Evolutionary conservation across 30 jellyfish, hydroid and myxozoan genomes (phyloP).

Genomic region (Hydractinia symbiolongicarpus): DNA sequence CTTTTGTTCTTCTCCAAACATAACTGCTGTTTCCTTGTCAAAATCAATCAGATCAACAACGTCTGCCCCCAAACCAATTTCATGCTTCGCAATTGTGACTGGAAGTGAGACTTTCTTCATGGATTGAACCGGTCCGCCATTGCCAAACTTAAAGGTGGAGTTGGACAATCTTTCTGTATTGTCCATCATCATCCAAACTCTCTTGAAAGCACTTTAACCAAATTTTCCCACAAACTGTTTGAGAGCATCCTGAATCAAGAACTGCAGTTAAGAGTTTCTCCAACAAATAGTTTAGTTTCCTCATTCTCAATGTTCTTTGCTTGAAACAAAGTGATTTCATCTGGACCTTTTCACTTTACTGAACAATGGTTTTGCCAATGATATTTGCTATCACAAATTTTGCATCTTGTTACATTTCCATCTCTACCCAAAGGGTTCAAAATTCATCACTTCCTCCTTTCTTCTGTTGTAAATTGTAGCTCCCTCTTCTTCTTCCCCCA

Average conservation of each 20-base stretch:
- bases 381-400: constrained; percentile 34
- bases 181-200: background rate
- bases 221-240: constrained; percentile 31
- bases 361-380: constrained; percentile 45
- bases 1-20: constrained; percentile 44
- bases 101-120: constrained; percentile 18
- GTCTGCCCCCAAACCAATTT: constrained; percentile 8
- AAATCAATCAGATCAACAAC: constrained; percentile 30
- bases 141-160: constrained; percentile 24
- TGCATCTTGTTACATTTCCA: constrained; percentile 39
- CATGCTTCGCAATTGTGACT: constrained; percentile 5
- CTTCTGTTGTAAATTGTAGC: background rate
- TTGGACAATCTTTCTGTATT: background rate
- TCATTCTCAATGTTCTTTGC: background rate
- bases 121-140: constrained; percentile 5
- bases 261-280: constrained; percentile 27
- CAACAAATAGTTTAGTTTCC: constrained; percentile 16
- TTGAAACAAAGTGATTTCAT: background rate
- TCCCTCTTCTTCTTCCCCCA: background rate
- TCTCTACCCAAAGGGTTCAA: constrained; percentile 27
- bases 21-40: constrained; percentile 11
- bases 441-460: constrained; percentile 4
- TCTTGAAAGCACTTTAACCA: constrained; percentile 26
- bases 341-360: constrained; percentile 12
- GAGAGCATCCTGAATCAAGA: constrained; percentile 29